These are phyloP conservation scores for Crenuchus spilurus DNA, from an alignment of 2,797 vertebrate genomes.

Conservation along the genomic window DNA sequence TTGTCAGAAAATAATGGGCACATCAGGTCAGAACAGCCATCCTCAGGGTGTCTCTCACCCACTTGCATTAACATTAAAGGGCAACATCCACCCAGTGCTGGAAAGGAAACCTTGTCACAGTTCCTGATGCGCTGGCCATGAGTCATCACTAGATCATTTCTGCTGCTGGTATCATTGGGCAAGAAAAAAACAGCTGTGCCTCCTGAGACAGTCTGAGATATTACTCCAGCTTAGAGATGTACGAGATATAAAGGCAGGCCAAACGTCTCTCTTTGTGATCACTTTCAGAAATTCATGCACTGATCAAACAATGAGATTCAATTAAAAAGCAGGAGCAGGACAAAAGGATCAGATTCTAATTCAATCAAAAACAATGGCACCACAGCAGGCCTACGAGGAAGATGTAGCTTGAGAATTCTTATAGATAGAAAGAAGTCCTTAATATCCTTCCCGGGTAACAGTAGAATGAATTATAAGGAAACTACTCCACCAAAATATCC, in stretches of 20 bases:
- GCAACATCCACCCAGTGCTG: background rate
- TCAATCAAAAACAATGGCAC: constrained; percentile 26
- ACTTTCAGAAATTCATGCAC: constrained; percentile 22
- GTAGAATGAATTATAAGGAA: constrained; percentile 43
- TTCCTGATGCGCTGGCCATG: constrained; percentile 30
- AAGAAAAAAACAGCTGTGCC: constrained; percentile 36
- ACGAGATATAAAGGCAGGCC: background rate
- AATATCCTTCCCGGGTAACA: constrained; percentile 32
- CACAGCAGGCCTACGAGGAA: constrained; percentile 19
- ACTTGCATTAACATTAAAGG: constrained; percentile 21
- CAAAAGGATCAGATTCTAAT: constrained; percentile 42
- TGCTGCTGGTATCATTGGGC: constrained; percentile 19
- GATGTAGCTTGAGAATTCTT: constrained; percentile 23
- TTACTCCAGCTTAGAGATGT: constrained; percentile 31
- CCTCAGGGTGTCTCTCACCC: background rate
- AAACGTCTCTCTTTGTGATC: constrained; percentile 17
- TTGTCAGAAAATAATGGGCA: constrained; percentile 12
- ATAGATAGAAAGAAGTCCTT: background rate
- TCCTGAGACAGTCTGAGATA: constrained; percentile 9
- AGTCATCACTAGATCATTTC: constrained; percentile 35
- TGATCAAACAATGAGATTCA: constrained; percentile 26
- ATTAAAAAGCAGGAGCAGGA: constrained; percentile 37
- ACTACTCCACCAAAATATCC: constrained; percentile 18
- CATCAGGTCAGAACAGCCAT: constrained; percentile 6
- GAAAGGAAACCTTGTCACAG: constrained; percentile 23